Base-by-base conservation (phyloP, 1,140 invertebrate genomes). In the Hirudo medicinalis region DNA sequence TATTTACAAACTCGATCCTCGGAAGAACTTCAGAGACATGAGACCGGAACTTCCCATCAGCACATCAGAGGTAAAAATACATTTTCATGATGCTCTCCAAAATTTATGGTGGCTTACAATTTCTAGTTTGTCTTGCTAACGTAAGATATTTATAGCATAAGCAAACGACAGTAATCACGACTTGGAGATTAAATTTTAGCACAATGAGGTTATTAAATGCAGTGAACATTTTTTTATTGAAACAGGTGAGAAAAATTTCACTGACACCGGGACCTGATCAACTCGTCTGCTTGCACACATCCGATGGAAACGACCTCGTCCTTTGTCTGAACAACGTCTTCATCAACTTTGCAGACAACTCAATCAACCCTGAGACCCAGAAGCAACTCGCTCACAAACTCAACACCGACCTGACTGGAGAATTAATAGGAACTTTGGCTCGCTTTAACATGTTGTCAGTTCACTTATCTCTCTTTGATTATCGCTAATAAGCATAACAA, bases 271-370 rank as follows among this genome's bases (percentile, higher is more conserved):
- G 88, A 2, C 86, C 85, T 74, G 94, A 95, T 80, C 93, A 96
- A 78, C 85, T 97, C 69, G 86, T 94, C 71, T 88, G 92, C 15
- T 87, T 97, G 75, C 93, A 96, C 80, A 88, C 93, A 5, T 87
- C 88, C 73, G 87, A 87, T 32, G 89, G 90, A 25, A 94, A 95
- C 80, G 94, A 97, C 82, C 87, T 97, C 77, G 87, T 97, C 49
- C 85, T 96, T 9, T 89, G 89, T 11, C 82, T 94, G 57, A 63
- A 22, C 29, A 32, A 63, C 57, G 57, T 63, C 19, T 25, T 20
- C 22, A 32, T 63, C 43, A 49, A 49, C 29, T 63, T 63, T 63
- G 22, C 57, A 11, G 57, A 63, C 29, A 22, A 63, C 22, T 15
- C 11, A 11, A 63, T 25, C 22, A 32, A 25, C 29, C 22, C 22